These are phyloP conservation scores for Busseola fusca DNA, from an alignment of 2,888 invertebrate species.

Conservation along the genomic window DNA sequence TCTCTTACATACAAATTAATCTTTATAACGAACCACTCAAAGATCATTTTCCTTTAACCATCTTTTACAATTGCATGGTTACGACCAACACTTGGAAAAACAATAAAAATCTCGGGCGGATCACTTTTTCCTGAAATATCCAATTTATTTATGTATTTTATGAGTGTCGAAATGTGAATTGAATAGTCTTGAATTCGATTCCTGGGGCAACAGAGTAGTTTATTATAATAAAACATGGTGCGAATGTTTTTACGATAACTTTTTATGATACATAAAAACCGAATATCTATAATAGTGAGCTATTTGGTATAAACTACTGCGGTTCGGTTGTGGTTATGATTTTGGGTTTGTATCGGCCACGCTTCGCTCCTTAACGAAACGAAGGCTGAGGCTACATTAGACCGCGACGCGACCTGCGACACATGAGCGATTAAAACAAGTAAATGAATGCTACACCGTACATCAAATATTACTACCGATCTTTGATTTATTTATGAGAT, in stretches of 20 bases:
- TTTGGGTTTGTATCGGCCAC: slow-evolving; percentile 28
- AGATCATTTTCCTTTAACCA: slow-evolving; percentile 51
- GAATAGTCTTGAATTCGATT: slow-evolving; percentile 62
- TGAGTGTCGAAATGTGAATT: slow-evolving; percentile 67
- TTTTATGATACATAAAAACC: slow-evolving; percentile 60
- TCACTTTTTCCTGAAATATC: slow-evolving; percentile 67
- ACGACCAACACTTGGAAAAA: slow-evolving; percentile 66
- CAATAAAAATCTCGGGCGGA: slow-evolving; percentile 70
- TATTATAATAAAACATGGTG: slow-evolving; percentile 62
- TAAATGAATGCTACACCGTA: too few species aligned
- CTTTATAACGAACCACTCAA: slow-evolving; percentile 43
- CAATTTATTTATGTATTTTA: slow-evolving; percentile 73
- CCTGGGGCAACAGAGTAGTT: slow-evolving; percentile 58
- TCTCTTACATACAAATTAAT: slow-evolving; percentile 36
- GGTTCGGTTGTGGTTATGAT: slow-evolving; percentile 37
- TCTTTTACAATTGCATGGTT: slow-evolving; percentile 40
- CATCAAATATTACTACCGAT: too few species aligned
- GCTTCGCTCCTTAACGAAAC: slow-evolving; percentile 11
- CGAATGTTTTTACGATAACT: slow-evolving; percentile 61
- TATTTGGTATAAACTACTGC: slow-evolving; percentile 53
- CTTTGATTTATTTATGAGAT: too few species aligned
- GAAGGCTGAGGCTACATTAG: too few species aligned
- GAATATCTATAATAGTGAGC: slow-evolving; percentile 53
- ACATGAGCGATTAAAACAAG: too few species aligned
- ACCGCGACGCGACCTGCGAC: too few species aligned